Conservation (phyloP, 2,888 invertebrate species). For the Tillus elongatus region DNA sequence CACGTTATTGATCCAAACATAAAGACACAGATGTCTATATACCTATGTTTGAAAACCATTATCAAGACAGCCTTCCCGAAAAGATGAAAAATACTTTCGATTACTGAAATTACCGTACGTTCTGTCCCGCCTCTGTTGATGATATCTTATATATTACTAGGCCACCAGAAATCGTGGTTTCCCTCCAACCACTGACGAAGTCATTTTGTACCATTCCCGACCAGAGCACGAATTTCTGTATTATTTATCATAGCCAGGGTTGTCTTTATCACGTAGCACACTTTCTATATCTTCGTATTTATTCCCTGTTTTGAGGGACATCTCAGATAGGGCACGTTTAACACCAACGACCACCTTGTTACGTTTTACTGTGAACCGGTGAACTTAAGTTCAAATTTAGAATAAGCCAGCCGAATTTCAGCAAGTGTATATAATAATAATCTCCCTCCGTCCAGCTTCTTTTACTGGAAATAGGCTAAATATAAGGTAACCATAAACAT, state of each 20-base stretch:
- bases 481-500: too few relatives aligned
- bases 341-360: constrained; percentile 19
- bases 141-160: constrained; percentile 5
- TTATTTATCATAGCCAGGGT: constrained; percentile 35
- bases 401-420: too few relatives aligned
- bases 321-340: constrained; percentile 25
- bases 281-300: constrained; percentile 33
- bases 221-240: constrained; percentile 29
- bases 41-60: too few relatives aligned
- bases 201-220: constrained; percentile 22
- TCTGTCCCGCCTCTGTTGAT: constrained; percentile 9
- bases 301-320: constrained; percentile 21
- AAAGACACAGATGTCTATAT: too few relatives aligned
- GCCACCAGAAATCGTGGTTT: constrained; percentile 10
- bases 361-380: constrained; percentile 16
- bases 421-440: too few relatives aligned
- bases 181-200: constrained; percentile 8
- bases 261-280: constrained; percentile 35
- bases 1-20: too few relatives aligned
- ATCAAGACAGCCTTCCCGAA: too few relatives aligned
- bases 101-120: too few relatives aligned
- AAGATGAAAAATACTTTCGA: too few relatives aligned
- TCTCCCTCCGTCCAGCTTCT: too few relatives aligned
- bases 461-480: too few relatives aligned
- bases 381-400: too few relatives aligned